Conservation (phyloP, 2,888 invertebrate genomes). For the Homarus gammarus region DNA sequence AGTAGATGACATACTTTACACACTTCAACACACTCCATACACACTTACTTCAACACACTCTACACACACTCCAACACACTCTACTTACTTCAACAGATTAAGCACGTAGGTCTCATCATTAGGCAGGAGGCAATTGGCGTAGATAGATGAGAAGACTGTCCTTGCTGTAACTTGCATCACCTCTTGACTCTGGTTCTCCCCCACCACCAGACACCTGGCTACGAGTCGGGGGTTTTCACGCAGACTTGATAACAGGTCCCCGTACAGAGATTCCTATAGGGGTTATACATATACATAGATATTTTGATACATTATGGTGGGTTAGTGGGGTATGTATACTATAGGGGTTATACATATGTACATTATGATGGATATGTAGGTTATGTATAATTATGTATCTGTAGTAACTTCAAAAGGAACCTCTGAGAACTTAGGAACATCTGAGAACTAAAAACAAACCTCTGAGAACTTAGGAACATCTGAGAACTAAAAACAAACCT, state of each 20-base stretch:
- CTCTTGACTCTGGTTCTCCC: slow-evolving; percentile 83
- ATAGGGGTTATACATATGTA: no score
- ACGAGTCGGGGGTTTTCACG: slow-evolving; percentile 86
- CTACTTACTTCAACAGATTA: slow-evolving; percentile 81
- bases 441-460: no score
- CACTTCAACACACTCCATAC: no score
- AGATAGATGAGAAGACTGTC: slow-evolving; percentile 84
- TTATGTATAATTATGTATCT: no score
- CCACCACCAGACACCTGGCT: slow-evolving; percentile 85
- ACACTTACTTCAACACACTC: no score
- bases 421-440: neutral
- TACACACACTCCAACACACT: no score
- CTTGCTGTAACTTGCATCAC: slow-evolving; percentile 80
- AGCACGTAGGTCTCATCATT: slow-evolving; percentile 86
- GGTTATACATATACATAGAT: no score
- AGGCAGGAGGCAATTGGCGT: slow-evolving; percentile 87
- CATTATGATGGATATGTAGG: no score
- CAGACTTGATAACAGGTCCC: slow-evolving; percentile 85
- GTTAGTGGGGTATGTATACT: no score
- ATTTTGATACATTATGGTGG: no score
- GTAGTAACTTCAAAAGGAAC: neutral
- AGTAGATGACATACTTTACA: no score
- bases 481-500: neutral
- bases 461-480: neutral
- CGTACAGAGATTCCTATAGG: slow-evolving; percentile 84